Evolutionary conservation across 2,888 invertebrate genomes (phyloP), one percentile per base, ranked within the genome.

Genomic region (Meganola albula): DNA sequence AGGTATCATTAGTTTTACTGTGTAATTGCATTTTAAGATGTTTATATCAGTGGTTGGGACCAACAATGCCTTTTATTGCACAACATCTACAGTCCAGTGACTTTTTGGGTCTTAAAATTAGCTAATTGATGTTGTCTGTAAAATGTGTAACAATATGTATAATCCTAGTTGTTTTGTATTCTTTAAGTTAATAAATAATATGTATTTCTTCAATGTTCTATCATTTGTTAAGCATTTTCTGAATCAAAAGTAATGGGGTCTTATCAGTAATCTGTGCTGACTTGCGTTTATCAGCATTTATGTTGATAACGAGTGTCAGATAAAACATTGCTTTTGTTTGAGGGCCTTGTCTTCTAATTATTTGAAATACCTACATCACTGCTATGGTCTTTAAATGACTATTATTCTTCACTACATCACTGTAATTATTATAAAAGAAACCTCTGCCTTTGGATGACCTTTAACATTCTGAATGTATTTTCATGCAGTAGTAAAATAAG

Each of bases 141-240:
- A 57, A 48, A 45, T 48, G 37, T 64, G 57, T 48, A 58, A 59
- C 64, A 54, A 58, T 48, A n/a, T n/a, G n/a, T n/a, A 53, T 46
- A 63, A 63, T 66, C 60, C 61, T 56, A 61, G 54, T 60, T 58
- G 63, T 74, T 74, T 73, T 71, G 49, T 56, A 56, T 52, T 48
- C 37, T 48, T 26, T 57, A 57, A 57, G 52, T 49, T n/a, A 44
- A 57, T 57, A 56, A 20, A 56, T 56, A 57, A 38, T 35, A 44
- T 54, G 52, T 54, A 54, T 58, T 52, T 51, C 55, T 54, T 48
- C 48, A 54, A 40, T 48, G 20, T 37, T 51, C 35, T 58, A 35
- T 53, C 26, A 44, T 47, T 41, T 42, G 11, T 31, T 12, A 30
- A 10, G 26, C n/a, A n/a, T n/a, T n/a, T n/a, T 3, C 8, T 16